A percentile compares a stretch with the other conserved stretches of the same genome.
phyloP scores from a whole-genome alignment of 2,888 invertebrate species.

The Pachymerium ferrugineum region DNA sequence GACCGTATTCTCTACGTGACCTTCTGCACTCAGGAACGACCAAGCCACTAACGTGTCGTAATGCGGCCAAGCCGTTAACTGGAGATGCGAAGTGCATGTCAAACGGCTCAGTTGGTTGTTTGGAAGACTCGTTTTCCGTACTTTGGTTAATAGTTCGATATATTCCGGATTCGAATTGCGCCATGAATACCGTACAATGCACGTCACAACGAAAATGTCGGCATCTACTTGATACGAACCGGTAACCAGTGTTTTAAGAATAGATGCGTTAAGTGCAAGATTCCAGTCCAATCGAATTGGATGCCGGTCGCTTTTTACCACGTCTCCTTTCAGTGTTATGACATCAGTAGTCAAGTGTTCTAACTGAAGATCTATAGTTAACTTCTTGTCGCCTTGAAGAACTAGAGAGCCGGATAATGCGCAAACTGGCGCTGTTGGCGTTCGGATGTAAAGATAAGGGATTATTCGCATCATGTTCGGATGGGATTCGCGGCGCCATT shows the following conservation, averaged over 20 bases:
- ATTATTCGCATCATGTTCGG: background rate
- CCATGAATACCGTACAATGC: background rate
- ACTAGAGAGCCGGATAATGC: constrained; percentile 41
- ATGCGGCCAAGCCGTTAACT: constrained; percentile 32
- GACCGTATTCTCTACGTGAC: constrained; percentile 35
- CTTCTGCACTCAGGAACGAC: constrained; percentile 32
- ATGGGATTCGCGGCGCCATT: constrained; percentile 35
- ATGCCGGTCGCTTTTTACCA: background rate
- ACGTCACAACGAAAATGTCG: background rate
- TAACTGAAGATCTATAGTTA: background rate
- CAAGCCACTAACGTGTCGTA: constrained; percentile 31
- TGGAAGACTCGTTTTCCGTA: constrained; percentile 28
- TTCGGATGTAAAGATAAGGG: constrained; percentile 41
- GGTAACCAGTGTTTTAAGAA: background rate
- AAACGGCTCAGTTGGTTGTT: constrained; percentile 25
- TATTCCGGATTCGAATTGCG: background rate
- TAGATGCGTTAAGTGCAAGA: background rate
- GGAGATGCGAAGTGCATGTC: constrained; percentile 31
- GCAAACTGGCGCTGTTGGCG: constrained; percentile 39
- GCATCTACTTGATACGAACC: constrained; percentile 3
- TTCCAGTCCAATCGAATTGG: constrained; percentile 24
- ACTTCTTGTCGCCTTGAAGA: constrained; percentile 1
- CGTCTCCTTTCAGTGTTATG: background rate
- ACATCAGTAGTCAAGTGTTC: background rate
- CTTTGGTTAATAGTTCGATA: constrained; percentile 33